These are phyloP conservation scores for Eubasilissa regina DNA, from an alignment of 1,140 invertebrate genomes.

Conservation along the genomic window DNA sequence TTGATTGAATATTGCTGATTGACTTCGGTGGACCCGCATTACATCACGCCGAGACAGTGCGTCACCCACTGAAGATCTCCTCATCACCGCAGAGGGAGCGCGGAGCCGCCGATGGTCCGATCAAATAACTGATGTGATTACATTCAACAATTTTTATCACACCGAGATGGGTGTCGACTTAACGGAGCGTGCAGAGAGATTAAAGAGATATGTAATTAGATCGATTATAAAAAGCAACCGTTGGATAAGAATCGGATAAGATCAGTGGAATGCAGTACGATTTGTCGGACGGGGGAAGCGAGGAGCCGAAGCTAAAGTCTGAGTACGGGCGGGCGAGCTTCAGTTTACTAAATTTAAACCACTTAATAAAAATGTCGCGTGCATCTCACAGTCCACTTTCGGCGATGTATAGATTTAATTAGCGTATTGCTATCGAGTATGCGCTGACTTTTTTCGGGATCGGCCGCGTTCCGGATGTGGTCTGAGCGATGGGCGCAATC, in stretches of 20 bases:
- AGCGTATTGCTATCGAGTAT: not conserved
- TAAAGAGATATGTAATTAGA: slow-evolving; percentile 54
- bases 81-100: not conserved
- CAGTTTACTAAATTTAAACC: not conserved
- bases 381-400: not conserved
- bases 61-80: not conserved
- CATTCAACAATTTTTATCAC: slow-evolving; percentile 35
- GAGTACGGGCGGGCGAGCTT: not conserved
- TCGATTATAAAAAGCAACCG: slow-evolving; percentile 56
- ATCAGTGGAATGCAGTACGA: slow-evolving; percentile 53
- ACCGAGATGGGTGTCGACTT: slow-evolving; percentile 37
- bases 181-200: slow-evolving; percentile 46
- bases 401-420: not conserved
- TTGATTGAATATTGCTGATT: too few relatives aligned
- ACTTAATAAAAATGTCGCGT: not conserved
- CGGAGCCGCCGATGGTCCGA: not conserved
- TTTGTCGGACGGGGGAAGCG: slow-evolving; percentile 32
- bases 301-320: not conserved
- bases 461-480: slow-evolving; percentile 8
- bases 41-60: not conserved
- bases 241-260: slow-evolving; percentile 57
- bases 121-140: slow-evolving; percentile 20
- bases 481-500: slow-evolving; percentile 25
- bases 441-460: not conserved
- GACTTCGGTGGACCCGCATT: too few relatives aligned